Conservation (phyloP, 2,888 invertebrate species). For the Leptothorax acervorum region DNA sequence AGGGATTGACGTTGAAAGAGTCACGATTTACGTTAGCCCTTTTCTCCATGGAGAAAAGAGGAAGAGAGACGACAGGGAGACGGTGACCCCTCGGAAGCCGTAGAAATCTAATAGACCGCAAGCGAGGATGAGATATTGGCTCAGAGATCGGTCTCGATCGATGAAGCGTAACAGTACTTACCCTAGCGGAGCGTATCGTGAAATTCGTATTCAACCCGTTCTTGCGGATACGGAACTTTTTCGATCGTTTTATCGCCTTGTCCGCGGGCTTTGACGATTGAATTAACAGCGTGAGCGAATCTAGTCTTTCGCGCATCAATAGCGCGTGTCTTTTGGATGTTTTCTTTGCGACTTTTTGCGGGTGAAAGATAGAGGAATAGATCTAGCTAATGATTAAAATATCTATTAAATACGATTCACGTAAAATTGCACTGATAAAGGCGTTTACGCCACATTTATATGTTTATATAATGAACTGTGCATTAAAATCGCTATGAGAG, state of each 20-base stretch:
- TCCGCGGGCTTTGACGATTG: slow-evolving; percentile 64
- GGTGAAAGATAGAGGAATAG: not conserved
- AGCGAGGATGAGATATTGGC: slow-evolving; percentile 81
- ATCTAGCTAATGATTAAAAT: not conserved
- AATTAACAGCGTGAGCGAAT: slow-evolving; percentile 67
- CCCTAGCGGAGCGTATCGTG: slow-evolving; percentile 50
- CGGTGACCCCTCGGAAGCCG: slow-evolving; percentile 75
- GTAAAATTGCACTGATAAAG: not conserved
- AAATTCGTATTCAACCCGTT: slow-evolving; percentile 56
- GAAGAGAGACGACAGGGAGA: slow-evolving; percentile 29
- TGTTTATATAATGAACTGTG: slow-evolving; percentile 44
- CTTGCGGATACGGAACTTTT: slow-evolving; percentile 5
- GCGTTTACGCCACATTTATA: slow-evolving; percentile 45
- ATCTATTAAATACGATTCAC: not conserved
- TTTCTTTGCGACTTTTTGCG: slow-evolving; percentile 19
- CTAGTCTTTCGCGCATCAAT: not conserved
- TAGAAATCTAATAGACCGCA: slow-evolving; percentile 82
- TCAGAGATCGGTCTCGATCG: slow-evolving; percentile 73
- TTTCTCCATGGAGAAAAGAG: slow-evolving; percentile 53
- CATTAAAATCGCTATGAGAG: slow-evolving; percentile 1
- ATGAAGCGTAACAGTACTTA: slow-evolving; percentile 69
- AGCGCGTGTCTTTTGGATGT: not conserved
- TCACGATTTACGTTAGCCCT: slow-evolving; percentile 71
- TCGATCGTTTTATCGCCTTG: slow-evolving; percentile 41
- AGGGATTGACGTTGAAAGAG: slow-evolving; percentile 77